Percentiles rank a stretch among this genome's conserved stretches.
These are phyloP conservation scores for Oncorhynchus keta DNA, from an alignment of 2,113 vertebrate genomes.

Conservation along the genomic window DNA sequence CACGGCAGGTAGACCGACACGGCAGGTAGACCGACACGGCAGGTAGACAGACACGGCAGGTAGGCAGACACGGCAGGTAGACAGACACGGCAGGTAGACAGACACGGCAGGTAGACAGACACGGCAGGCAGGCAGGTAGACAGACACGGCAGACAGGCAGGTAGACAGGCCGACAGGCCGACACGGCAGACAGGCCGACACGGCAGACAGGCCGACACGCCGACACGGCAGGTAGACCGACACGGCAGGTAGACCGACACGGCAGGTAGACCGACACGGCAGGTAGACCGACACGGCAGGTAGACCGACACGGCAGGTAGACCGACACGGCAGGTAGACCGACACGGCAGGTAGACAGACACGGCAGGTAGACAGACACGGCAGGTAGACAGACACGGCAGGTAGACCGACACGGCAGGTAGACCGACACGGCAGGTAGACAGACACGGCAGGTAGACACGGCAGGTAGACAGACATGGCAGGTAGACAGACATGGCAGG, in stretches of 20 bases:
- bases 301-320: constrained; percentile 1
- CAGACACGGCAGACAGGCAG: neutral
- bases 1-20: neutral
- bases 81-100: neutral
- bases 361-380: neutral
- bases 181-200: neutral
- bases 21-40: no score
- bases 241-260: neutral
- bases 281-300: neutral
- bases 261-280: neutral
- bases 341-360: neutral
- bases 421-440: neutral
- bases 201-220: no score
- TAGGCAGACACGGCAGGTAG: neutral
- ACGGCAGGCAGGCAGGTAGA: neutral
- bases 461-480: neutral
- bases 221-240: no score
- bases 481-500: neutral
- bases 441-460: constrained; percentile 4
- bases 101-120: neutral
- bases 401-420: neutral
- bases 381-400: constrained; percentile 4
- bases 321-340: neutral
- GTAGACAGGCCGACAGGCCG: neutral
- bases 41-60: neutral